Percentiles rank a stretch among this genome's conserved stretches.
phyloP scores from a whole-genome alignment of 1,140 invertebrate genomes.

The Microplitis demolitor region DNA sequence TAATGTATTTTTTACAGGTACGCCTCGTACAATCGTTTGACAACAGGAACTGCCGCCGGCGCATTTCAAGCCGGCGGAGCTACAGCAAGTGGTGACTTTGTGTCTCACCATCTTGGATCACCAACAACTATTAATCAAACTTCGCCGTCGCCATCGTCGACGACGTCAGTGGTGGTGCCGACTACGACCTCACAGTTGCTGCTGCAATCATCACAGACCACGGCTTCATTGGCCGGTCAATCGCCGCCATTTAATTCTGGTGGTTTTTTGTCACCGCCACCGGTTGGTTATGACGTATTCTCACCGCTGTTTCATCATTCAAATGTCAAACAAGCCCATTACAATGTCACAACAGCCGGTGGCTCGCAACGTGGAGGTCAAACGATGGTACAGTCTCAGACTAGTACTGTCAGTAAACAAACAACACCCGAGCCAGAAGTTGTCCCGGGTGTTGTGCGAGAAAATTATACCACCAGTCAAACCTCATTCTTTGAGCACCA shows the following conservation, averaged over 20 bases:
- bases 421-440: conserved; percentile 66
- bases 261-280: conserved; percentile 70
- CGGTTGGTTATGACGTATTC: conserved; percentile 75
- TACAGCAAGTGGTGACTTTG: conserved; percentile 65
- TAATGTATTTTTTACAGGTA: conserved; percentile 49
- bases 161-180: conserved; percentile 29
- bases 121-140: conserved; percentile 52
- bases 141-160: conserved; percentile 63
- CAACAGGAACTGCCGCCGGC: conserved; percentile 65
- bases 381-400: conserved; percentile 62
- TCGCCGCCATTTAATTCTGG: conserved; percentile 71
- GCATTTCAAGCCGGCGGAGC: conserved; percentile 54
- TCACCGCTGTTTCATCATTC: conserved; percentile 74
- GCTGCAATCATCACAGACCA: conserved; percentile 68
- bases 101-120: conserved; percentile 64
- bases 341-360: conserved; percentile 62
- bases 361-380: conserved; percentile 46
- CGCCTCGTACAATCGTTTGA: conserved; percentile 74
- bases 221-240: conserved; percentile 66
- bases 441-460: conserved; percentile 40
- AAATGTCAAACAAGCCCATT: conserved; percentile 68
- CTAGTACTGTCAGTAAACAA: conserved; percentile 45
- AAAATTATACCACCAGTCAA: conserved; percentile 65
- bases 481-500: conserved; percentile 70
- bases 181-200: conserved; percentile 65